phyloP scores from a whole-genome alignment of 2,888 invertebrate species.

The Therioaphis trifolii region DNA sequence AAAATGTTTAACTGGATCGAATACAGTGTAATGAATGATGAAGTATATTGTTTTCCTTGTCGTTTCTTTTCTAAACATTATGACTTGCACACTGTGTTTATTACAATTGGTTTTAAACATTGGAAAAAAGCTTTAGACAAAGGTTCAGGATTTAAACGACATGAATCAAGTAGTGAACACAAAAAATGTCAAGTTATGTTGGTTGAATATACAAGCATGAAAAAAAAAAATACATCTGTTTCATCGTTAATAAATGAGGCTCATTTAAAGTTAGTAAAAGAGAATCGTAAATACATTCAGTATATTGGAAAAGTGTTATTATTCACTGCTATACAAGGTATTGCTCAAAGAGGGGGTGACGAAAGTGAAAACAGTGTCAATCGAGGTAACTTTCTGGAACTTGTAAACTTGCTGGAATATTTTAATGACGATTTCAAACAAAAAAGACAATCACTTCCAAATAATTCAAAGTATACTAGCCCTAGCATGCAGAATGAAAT shows the following conservation, averaged over 20 bases:
- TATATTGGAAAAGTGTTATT: slow-evolving; percentile 32
- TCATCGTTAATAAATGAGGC: slow-evolving; percentile 16
- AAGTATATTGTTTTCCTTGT: slow-evolving; percentile 37
- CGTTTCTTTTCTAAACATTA: slow-evolving; percentile 28
- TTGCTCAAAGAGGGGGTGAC: slow-evolving; percentile 37
- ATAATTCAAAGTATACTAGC: slow-evolving; percentile 26
- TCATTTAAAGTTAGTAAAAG: slow-evolving; percentile 30
- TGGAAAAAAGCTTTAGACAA: slow-evolving; percentile 46
- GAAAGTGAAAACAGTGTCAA: slow-evolving; percentile 28
- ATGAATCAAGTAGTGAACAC: too few relatives aligned
- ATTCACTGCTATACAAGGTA: slow-evolving; percentile 38
- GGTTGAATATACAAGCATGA: neutral
- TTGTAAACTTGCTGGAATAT: too few relatives aligned
- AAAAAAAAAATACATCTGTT: slow-evolving; percentile 16
- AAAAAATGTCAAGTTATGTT: slow-evolving; percentile 7
- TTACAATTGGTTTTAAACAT: slow-evolving; percentile 32
- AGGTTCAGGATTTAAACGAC: slow-evolving; percentile 60
- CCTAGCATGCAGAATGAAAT: slow-evolving; percentile 51
- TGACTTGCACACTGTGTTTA: slow-evolving; percentile 15
- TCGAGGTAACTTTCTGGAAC: slow-evolving; percentile 38
- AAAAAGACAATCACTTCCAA: too few relatives aligned
- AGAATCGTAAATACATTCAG: slow-evolving; percentile 43
- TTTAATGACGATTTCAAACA: slow-evolving; percentile 41
- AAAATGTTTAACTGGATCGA: slow-evolving; percentile 43
- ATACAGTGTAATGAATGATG: slow-evolving; percentile 38